phyloP scores from a whole-genome alignment of 2,888 invertebrate genomes.

The Vanessa cardui region DNA sequence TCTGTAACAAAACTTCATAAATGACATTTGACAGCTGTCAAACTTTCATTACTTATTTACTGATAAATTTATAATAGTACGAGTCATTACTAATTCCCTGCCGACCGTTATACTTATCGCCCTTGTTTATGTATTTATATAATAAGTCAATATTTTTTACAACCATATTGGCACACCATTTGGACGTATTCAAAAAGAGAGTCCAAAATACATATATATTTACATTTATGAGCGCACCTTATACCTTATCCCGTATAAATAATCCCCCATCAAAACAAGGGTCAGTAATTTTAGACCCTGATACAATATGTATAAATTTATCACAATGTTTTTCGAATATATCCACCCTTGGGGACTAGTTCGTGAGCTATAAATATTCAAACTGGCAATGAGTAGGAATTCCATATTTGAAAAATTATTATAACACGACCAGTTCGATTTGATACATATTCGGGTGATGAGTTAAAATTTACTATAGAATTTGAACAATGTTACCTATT shows the following conservation, averaged over 20 bases:
- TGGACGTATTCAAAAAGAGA: not conserved
- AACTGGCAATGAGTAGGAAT: not conserved
- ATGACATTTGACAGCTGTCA: no score
- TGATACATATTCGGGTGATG: no score
- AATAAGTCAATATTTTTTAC: not conserved
- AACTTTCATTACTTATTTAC: no score
- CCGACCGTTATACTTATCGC: no score
- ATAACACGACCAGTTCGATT: not conserved
- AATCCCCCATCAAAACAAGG: conserved; percentile 18
- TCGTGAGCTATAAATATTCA: conserved; percentile 2
- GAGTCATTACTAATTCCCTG: no score
- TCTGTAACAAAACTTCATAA: no score
- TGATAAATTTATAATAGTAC: no score
- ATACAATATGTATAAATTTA: conserved; percentile 30
- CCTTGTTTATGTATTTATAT: not conserved
- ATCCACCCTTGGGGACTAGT: conserved; percentile 22
- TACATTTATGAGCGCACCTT: not conserved
- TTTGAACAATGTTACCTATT: no score
- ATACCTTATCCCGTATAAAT: conserved; percentile 10
- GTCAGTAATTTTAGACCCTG: conserved; percentile 23
- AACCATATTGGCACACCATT: not conserved
- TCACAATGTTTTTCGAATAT: conserved; percentile 27
- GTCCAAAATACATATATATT: not conserved
- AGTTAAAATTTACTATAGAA: no score
- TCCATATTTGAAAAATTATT: not conserved